These are phyloP conservation scores for Dicerorhinus sumatrensis DNA, from an alignment of 2,113 vertebrate genomes.

Conservation along the genomic window DNA sequence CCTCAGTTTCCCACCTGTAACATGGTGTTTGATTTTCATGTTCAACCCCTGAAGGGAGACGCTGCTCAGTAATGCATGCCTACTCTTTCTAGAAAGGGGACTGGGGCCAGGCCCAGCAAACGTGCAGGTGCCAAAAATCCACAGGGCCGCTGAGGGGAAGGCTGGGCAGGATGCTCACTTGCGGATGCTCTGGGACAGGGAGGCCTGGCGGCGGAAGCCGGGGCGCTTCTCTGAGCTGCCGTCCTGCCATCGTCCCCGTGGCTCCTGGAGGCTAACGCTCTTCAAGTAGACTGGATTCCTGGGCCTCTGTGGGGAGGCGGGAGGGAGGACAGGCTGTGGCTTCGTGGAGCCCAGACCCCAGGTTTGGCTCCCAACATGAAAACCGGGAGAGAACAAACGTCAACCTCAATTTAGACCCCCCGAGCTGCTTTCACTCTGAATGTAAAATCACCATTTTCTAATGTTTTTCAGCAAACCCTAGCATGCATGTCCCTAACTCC, in stretches of 20 bases:
- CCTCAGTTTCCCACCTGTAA: too few species aligned
- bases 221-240: slow-evolving; percentile 82
- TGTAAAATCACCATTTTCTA: neutral
- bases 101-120: fast-evolving
- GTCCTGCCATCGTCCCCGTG: slow-evolving; percentile 76
- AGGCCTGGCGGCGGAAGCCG: slow-evolving; percentile 91
- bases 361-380: fast-evolving
- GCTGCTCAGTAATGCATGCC: neutral
- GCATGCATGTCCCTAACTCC: neutral
- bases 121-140: neutral
- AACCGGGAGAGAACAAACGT: neutral
- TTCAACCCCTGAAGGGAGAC: neutral
- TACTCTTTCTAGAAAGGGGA: fast-evolving
- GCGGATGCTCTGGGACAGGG: slow-evolving; percentile 96
- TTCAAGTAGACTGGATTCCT: slow-evolving; percentile 89
- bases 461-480: neutral
- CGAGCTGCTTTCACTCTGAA: neutral
- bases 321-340: neutral
- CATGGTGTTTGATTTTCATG: fast-evolving
- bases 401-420: fast-evolving
- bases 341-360: fast-evolving
- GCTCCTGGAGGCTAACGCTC: slow-evolving; percentile 89
- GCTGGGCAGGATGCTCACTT: slow-evolving; percentile 84
- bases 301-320: slow-evolving; percentile 83
- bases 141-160: fast-evolving